Evolutionary conservation across 2,797 vertebrate species (phyloP).

Genomic region (Nyctalus aviator): DNA sequence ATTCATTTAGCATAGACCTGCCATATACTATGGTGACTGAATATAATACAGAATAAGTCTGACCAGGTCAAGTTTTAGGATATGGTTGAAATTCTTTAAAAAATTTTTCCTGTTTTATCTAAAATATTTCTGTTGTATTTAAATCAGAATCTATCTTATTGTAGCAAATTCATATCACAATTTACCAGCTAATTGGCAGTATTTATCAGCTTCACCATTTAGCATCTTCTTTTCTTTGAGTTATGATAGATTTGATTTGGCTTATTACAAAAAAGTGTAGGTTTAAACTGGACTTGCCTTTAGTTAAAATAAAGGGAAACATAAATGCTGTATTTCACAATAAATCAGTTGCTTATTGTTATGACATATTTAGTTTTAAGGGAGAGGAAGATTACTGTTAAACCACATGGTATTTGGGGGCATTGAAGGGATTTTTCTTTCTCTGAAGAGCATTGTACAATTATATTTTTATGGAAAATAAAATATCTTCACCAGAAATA

Average conservation of each 20-base stretch:
- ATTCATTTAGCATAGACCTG: conserved; percentile 38
- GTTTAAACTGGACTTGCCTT: conserved; percentile 68
- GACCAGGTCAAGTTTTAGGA: conserved; percentile 52
- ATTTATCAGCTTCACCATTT: conserved; percentile 47
- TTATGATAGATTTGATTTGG: conserved; percentile 62
- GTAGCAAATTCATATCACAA: conserved; percentile 15
- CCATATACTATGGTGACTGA: conserved; percentile 26
- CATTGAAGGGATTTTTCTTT: conserved; percentile 73
- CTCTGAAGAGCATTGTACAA: conserved; percentile 71
- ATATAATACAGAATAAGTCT: conserved; percentile 48
- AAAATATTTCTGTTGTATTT: conserved; percentile 47
- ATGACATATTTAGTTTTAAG: conserved; percentile 67
- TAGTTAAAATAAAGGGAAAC: conserved; percentile 63
- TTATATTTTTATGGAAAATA: conserved; percentile 79
- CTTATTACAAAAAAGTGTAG: conserved; percentile 67
- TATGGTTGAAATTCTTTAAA: conserved; percentile 55
- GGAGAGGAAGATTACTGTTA: conserved; percentile 64
- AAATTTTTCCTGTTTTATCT: conserved; percentile 49
- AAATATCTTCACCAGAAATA: conserved; percentile 70
- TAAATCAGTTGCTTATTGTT: conserved; percentile 68
- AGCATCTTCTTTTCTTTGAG: conserved; percentile 57
- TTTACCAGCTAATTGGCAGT: conserved; percentile 42
- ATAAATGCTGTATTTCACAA: conserved; percentile 63
- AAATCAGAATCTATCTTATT: conserved; percentile 59
- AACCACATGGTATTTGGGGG: conserved; percentile 65